Evolutionary conservation across 2,113 vertebrate species (phyloP), one percentile per base, ranked within the genome.

Genomic region (Poecilia latipinna): DNA sequence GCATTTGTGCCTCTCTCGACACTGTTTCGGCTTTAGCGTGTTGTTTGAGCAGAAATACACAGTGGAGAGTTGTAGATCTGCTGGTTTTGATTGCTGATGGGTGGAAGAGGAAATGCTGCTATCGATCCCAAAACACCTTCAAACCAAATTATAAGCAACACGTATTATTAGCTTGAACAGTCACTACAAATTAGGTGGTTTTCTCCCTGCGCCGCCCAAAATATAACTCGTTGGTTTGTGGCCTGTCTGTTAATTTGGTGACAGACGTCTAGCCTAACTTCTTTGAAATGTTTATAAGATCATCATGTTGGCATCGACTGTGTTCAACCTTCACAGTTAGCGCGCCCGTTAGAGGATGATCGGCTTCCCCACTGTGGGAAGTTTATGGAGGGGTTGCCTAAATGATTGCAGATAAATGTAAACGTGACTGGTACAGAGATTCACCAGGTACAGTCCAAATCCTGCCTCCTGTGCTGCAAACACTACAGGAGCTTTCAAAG

Each of bases 311-410:
- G 87, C 95, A 95, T 95, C 94, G 95, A 94, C 95, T 96, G 92
- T 95, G 95, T 93, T 90, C 94, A 95, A 97, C 96, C 94, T 94
- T 94, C 94, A 94, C 94, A 90, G 94, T 95, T 92, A 88, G 92
- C 86, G 88, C 94, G 92, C 94, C 95, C 93, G 94, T 95, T 91
- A 94, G 93, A 88, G 64, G 93, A 92, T 95, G 95, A 96, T 96
- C 95, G 92, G 93, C 88, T 88, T 69, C 77, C 68, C 78, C 82
- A 88, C 80, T 85, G 24, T 89, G 64, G 87, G 80, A 86, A 82
- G 76, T 57, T 69, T 78, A 76, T 82, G 70, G 80, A 79, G 86
- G 88, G 80, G 82, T 61, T 70, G 69, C 70, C 86, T 85, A 68
- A 90, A 88, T 80, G 79, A 86, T 75, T 31, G 51, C 61, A 79